A percentile compares a stretch with the other conserved stretches of the same genome.
Conservation (phyloP, 2,888 invertebrate genomes). For the Gibbula magus region DNA sequence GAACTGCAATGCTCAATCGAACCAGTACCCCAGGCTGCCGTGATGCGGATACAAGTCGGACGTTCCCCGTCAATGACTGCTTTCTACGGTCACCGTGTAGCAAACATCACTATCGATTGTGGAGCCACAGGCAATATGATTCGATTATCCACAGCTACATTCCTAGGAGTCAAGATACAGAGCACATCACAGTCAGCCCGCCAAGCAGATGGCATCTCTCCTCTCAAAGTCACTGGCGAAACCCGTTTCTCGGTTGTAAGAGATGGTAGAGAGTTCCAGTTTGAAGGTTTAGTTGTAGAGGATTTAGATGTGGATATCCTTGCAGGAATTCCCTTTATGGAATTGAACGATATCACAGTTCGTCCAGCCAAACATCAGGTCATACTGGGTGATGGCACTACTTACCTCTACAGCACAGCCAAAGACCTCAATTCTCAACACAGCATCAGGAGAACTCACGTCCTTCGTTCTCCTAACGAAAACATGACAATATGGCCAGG, state of each 20-base stretch:
- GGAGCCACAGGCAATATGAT: conserved; percentile 41
- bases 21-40: no score
- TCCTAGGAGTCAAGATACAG: conserved; percentile 7
- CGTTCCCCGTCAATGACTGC: no score
- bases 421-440: neutral
- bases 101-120: neutral
- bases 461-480: conserved; percentile 4
- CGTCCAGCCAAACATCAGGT: conserved; percentile 16
- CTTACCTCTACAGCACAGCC: conserved; percentile 14
- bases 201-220: conserved; percentile 33
- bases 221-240: conserved; percentile 29
- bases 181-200: conserved; percentile 22
- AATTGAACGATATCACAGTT: no score
- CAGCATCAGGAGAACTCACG: conserved; percentile 28
- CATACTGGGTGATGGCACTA: conserved; percentile 18
- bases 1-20: no score
- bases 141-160: neutral
- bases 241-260: neutral
- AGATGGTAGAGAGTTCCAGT: no score
- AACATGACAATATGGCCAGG: conserved; percentile 28
- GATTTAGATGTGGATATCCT: conserved; percentile 33
- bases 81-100: neutral
- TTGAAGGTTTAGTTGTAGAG: conserved; percentile 34
- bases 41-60: neutral
- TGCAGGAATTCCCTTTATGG: no score